Evolutionary conservation across 2,797 vertebrate genomes (phyloP).

Genomic region (Meriones psammophilus): DNA sequence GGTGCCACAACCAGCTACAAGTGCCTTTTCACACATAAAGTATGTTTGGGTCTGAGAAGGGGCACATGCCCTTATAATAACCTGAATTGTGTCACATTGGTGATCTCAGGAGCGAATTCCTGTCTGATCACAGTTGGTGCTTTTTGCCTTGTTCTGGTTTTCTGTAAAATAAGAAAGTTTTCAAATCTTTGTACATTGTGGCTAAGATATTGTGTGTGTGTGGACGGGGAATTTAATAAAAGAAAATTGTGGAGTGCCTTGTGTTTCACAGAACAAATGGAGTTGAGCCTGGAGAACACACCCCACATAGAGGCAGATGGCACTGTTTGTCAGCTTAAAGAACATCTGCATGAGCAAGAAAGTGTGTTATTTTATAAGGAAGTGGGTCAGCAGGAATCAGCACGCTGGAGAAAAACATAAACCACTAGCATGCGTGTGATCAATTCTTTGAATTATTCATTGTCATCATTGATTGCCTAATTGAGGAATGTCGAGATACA

Average conservation of each 20-base stretch:
- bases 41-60: neutral
- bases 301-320: slow-evolving; percentile 50
- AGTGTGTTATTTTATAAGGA: slow-evolving; percentile 70
- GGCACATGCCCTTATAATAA: neutral
- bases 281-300: neutral
- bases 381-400: slow-evolving; percentile 77
- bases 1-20: neutral
- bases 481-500: slow-evolving; percentile 52
- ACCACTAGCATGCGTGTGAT: slow-evolving; percentile 37
- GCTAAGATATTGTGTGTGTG: neutral
- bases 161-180: slow-evolving; percentile 29
- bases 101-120: slow-evolving; percentile 10
- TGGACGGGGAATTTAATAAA: neutral
- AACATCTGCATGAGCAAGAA: slow-evolving; percentile 45
- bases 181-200: neutral
- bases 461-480: slow-evolving; percentile 70
- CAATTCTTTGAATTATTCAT: slow-evolving; percentile 78
- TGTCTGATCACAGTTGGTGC: neutral
- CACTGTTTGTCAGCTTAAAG: slow-evolving; percentile 67
- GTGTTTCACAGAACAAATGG: slow-evolving; percentile 24
- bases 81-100: neutral
- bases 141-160: neutral
- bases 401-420: neutral
- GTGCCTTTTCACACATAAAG: neutral
- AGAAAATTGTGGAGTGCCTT: slow-evolving; percentile 56